Conservation (phyloP, 2,113 vertebrate genomes). For the Psephotus haematonotus region DNA sequence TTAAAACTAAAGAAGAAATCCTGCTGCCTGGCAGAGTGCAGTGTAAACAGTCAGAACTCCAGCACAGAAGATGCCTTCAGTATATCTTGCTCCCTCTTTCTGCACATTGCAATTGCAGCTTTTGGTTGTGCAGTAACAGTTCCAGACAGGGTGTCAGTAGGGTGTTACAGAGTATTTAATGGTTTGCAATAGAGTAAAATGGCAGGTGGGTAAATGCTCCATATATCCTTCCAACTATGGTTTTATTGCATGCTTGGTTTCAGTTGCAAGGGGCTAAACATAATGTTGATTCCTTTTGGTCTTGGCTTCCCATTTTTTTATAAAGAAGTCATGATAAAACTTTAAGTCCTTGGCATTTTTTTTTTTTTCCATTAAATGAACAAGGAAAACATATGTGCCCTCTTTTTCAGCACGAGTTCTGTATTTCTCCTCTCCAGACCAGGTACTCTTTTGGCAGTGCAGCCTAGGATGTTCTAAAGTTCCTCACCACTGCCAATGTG, state of each 20-base stretch:
- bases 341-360: background rate
- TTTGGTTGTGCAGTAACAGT: background rate
- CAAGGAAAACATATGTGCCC: background rate
- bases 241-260: background rate
- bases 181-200: background rate
- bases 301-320: background rate
- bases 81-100: background rate
- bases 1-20: background rate
- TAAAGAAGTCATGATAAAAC: background rate
- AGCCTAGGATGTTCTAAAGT: background rate
- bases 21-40: background rate
- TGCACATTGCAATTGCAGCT: background rate
- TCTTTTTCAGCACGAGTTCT: background rate
- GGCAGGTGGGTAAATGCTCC: background rate
- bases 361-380: background rate
- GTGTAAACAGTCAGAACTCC: background rate
- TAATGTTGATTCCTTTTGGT: background rate
- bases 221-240: background rate
- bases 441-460: background rate
- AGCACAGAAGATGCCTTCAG: background rate
- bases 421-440: background rate
- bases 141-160: background rate
- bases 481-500: background rate
- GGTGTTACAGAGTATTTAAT: background rate
- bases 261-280: background rate